A percentile compares a stretch with the other conserved stretches of the same genome.
Evolutionary conservation across 2,113 vertebrate species (phyloP).

Genomic region (Gorsachius goisagi): DNA sequence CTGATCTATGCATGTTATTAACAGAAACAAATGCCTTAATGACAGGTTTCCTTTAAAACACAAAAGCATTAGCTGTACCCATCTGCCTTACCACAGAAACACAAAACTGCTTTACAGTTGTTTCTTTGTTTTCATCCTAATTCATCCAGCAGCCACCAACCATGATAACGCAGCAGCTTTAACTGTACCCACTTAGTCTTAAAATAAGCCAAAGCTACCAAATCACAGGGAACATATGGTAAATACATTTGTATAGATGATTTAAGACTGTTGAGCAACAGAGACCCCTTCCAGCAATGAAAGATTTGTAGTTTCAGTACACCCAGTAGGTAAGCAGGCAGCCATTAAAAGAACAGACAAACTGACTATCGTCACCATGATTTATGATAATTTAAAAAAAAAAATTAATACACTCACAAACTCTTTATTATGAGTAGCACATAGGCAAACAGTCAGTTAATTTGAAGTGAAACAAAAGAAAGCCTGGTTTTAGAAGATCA

Average conservation of each 20-base stretch:
- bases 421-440: neutral
- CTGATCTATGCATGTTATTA: neutral
- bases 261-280: neutral
- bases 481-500: neutral
- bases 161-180: neutral
- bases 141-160: neutral
- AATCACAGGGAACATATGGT: neutral
- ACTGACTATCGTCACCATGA: neutral
- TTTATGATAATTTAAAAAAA: neutral
- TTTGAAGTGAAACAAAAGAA: neutral
- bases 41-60: neutral
- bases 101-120: neutral
- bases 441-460: neutral
- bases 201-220: neutral
- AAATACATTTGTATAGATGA: neutral
- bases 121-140: neutral
- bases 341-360: neutral
- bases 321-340: neutral
- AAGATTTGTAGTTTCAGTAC: neutral
- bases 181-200: neutral
- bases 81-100: neutral
- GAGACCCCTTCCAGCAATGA: neutral
- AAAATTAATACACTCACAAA: neutral
- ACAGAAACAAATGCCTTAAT: neutral
- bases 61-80: neutral